phyloP scores from a whole-genome alignment of 1,140 invertebrate species.

The Bombyx mori region ASM3026992v2 NC_085130.1:9523001-9523500 shows the following conservation, averaged over 20 bases:
- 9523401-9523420: no score
- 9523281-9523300: slow-evolving; percentile 45
- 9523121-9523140: slow-evolving; percentile 11
- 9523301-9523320: slow-evolving; percentile 15
- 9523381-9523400: no score
- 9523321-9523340: slow-evolving; percentile 13
- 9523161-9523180: neutral
- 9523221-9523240: slow-evolving; percentile 18
- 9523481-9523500: no score
- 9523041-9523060: slow-evolving; percentile 80
- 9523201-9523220: slow-evolving; percentile 19
- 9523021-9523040: slow-evolving; percentile 74
- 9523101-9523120: slow-evolving; percentile 22
- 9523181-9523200: slow-evolving; percentile 11
- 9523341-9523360: no score
- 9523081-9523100: slow-evolving; percentile 40
- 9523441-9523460: no score
- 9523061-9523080: slow-evolving; percentile 78
- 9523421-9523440: no score
- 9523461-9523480: no score
- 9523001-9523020: slow-evolving; percentile 22
- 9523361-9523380: no score
- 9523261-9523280: slow-evolving; percentile 33
- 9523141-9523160: slow-evolving; percentile 16
- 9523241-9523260: slow-evolving; percentile 65